Evolutionary conservation across 2,797 vertebrate species (phyloP).

Genomic region (Lacerta bilineata): DNA sequence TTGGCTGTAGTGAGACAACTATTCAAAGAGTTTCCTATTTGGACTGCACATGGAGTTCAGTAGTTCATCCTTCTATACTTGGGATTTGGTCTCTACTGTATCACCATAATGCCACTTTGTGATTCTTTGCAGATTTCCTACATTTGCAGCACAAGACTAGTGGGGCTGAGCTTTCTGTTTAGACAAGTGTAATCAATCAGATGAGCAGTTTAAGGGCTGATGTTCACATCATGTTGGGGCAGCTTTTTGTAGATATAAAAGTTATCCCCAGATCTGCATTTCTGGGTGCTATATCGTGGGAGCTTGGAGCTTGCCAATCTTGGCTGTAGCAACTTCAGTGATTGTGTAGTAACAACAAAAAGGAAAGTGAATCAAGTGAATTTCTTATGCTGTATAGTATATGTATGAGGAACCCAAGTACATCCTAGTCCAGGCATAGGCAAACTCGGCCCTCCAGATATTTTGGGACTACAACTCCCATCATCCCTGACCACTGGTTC

Average conservation of each 20-base stretch:
- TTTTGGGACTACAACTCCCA: too few relatives aligned
- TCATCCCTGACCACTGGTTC: too few relatives aligned
- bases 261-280: neutral
- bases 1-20: neutral
- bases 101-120: neutral
- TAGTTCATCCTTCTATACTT: neutral
- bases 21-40: neutral
- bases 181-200: neutral
- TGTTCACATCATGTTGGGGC: neutral
- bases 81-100: neutral
- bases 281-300: neutral
- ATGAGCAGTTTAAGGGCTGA: neutral
- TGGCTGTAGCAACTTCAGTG: neutral
- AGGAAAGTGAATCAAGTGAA: conserved; percentile 7
- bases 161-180: neutral
- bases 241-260: neutral
- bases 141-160: neutral
- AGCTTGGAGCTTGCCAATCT: neutral
- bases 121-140: neutral
- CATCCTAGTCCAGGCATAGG: too few relatives aligned
- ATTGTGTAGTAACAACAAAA: neutral
- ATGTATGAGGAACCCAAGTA: neutral
- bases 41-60: neutral
- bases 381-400: neutral
- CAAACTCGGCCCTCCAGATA: too few relatives aligned